A percentile compares a stretch with the other conserved stretches of the same genome.
Evolutionary conservation across 2,797 vertebrate genomes (phyloP).

Genomic region (Microhierax caerulescens): DNA sequence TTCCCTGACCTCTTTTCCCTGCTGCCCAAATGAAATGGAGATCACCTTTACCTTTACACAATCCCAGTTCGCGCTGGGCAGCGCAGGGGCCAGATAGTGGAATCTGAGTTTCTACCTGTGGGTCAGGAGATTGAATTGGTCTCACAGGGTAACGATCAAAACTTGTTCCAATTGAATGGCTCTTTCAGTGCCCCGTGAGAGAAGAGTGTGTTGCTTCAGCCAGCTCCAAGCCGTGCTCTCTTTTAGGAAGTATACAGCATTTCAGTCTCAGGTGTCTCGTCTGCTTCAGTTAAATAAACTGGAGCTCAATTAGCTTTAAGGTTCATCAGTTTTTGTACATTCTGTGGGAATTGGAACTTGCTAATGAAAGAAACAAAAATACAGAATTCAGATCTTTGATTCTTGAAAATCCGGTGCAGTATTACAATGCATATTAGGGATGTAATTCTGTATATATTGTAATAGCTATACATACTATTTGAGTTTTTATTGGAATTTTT

Average conservation of each 20-base stretch:
- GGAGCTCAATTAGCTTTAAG: not conserved
- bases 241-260: not conserved
- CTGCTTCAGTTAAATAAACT: not conserved
- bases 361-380: not conserved
- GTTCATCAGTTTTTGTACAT: not conserved
- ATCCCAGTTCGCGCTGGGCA: not conserved
- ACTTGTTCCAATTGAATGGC: not conserved
- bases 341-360: not conserved
- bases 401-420: not conserved
- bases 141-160: not conserved
- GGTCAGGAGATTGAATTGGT: not conserved
- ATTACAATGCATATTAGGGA: not conserved
- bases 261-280: not conserved
- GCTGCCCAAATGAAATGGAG: not conserved
- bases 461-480: not conserved
- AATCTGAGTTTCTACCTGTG: not conserved
- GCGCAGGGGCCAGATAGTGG: not conserved
- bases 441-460: not conserved
- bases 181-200: not conserved
- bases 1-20: not conserved
- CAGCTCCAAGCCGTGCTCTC: not conserved
- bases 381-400: not conserved
- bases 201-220: not conserved
- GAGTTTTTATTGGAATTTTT: not conserved
- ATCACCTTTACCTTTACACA: not conserved